Evolutionary conservation across 2,113 vertebrate genomes (phyloP).

Genomic region (Zosterops lateralis): DNA sequence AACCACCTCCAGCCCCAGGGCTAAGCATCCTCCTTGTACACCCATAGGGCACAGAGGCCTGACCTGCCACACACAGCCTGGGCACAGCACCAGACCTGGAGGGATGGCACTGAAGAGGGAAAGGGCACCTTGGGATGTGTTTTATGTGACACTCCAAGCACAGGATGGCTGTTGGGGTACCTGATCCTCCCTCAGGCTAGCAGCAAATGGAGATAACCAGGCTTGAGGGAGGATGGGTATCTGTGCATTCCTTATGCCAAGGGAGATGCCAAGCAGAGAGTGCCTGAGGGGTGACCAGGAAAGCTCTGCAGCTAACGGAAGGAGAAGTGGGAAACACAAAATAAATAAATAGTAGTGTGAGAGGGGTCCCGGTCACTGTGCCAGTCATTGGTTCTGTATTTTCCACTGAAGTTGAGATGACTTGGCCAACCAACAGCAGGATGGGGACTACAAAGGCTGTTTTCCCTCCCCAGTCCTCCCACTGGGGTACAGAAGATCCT

Average conservation of each 20-base stretch:
- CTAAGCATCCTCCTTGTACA: background rate
- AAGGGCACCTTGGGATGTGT: background rate
- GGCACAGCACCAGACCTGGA: background rate
- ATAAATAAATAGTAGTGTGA: background rate
- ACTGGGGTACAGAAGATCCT: background rate
- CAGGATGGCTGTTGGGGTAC: accelerated
- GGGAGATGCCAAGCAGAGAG: background rate
- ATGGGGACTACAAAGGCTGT: background rate
- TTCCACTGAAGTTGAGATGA: background rate
- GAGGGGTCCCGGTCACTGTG: background rate
- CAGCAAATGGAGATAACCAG: background rate
- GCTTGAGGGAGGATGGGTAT: background rate
- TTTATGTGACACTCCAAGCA: background rate
- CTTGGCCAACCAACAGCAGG: background rate
- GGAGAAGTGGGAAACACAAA: background rate
- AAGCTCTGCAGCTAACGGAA: background rate
- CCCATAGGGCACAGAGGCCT: accelerated
- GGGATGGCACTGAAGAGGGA: accelerated
- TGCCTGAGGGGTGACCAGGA: background rate
- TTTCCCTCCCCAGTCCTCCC: background rate
- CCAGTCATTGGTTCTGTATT: background rate
- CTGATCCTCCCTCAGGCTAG: background rate
- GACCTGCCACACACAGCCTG: accelerated
- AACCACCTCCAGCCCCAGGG: background rate
- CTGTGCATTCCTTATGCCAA: background rate